A percentile compares a stretch with the other conserved stretches of the same genome.
phyloP scores from a whole-genome alignment of 2,113 vertebrate species.

The Poecilia latipinna region DNA sequence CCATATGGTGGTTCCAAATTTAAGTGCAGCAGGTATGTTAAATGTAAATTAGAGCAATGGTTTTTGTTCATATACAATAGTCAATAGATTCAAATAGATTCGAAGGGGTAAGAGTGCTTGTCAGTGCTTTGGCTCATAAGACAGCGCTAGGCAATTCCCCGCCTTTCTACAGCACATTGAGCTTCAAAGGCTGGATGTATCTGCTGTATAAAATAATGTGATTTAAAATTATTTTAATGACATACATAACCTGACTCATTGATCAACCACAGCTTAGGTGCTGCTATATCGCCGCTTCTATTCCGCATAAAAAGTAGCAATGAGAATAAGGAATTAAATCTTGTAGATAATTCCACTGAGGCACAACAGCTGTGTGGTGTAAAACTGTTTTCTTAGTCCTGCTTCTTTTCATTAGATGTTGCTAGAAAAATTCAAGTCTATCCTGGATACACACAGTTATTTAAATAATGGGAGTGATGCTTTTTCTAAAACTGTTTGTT shows the following conservation, averaged over 20 bases:
- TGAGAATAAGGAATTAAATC: background rate
- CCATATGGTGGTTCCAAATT: constrained; percentile 41
- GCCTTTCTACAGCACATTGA: constrained; percentile 13
- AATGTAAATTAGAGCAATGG: constrained; percentile 22
- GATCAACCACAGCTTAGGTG: background rate
- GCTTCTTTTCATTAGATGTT: background rate
- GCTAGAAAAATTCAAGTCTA: background rate
- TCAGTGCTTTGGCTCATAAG: constrained; percentile 25
- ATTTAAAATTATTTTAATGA: background rate
- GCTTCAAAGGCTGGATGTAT: constrained; percentile 1
- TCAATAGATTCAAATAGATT: constrained; percentile 22
- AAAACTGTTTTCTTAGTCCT: background rate
- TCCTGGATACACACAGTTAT: background rate
- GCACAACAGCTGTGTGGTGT: background rate
- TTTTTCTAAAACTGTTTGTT: too few species aligned
- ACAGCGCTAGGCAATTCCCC: constrained; percentile 4
- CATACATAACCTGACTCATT: background rate
- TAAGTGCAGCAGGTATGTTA: constrained; percentile 32
- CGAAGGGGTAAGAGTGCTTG: constrained; percentile 15
- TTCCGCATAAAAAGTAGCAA: background rate
- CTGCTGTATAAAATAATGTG: background rate
- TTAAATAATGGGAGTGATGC: too few species aligned
- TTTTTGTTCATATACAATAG: constrained; percentile 20
- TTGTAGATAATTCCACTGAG: background rate
- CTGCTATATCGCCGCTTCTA: background rate